These are phyloP conservation scores for Ochotona princeps DNA, from an alignment of 2,113 vertebrate species.

Conservation along the genomic window DNA sequence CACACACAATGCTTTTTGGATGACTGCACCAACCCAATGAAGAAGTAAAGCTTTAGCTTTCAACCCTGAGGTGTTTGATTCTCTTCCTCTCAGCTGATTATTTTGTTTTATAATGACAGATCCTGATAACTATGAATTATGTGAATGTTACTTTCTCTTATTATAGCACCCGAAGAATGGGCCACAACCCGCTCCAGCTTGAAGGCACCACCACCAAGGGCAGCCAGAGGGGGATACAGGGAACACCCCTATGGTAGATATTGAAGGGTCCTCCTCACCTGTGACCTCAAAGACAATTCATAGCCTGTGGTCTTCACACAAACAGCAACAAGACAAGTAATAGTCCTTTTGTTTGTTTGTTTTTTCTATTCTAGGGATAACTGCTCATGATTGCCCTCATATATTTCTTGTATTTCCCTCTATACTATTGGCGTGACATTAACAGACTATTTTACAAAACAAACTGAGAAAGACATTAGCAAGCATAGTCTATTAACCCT, in stretches of 20 bases:
- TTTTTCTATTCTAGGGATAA: conserved; percentile 88
- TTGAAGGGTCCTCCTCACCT: conserved; percentile 94
- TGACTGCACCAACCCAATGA: background rate
- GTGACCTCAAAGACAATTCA: conserved; percentile 91
- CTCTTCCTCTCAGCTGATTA: background rate
- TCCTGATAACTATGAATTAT: background rate
- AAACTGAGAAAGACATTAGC: conserved; percentile 86
- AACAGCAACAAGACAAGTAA: conserved; percentile 93
- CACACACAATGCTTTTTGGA: background rate
- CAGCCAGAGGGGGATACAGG: conserved; percentile 96
- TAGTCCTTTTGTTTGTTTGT: conserved; percentile 84
- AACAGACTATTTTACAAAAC: conserved; percentile 89
- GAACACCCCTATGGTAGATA: conserved; percentile 99
- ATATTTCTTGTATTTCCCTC: conserved; percentile 87
- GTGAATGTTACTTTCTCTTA: conserved; percentile 72
- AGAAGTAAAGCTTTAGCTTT: background rate
- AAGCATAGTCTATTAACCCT: conserved; percentile 87
- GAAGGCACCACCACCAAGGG: conserved; percentile 95
- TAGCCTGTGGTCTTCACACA: conserved; percentile 89
- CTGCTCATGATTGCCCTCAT: conserved; percentile 85
- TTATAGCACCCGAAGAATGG: conserved; percentile 96
- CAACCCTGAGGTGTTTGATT: background rate
- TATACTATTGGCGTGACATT: conserved; percentile 86
- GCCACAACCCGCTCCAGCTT: conserved; percentile 90
- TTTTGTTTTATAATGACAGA: background rate